Conservation (phyloP, 2,797 vertebrate genomes). For the Leucoraja ocellata region DNA sequence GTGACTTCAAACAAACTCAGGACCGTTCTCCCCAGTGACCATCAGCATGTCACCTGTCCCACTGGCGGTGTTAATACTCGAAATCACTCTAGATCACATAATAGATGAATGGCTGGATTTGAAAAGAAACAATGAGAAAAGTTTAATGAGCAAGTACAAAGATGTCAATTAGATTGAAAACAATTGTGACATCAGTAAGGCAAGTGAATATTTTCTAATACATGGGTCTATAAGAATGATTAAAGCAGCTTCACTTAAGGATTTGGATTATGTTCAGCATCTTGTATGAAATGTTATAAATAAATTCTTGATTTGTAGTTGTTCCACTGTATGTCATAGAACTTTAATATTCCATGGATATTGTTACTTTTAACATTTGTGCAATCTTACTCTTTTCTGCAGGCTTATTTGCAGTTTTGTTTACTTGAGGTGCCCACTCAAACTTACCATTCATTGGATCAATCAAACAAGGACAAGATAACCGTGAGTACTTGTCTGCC, state of each 20-base stretch:
- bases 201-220: neutral
- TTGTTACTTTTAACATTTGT: neutral
- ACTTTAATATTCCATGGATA: neutral
- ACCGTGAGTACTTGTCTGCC: neutral
- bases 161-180: neutral
- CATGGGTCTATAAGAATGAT: neutral
- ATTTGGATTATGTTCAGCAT: neutral
- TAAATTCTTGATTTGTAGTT: neutral
- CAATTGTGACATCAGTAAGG: neutral
- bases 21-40: too few relatives aligned
- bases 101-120: neutral
- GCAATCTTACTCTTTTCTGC: neutral
- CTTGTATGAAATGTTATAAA: neutral
- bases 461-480: neutral
- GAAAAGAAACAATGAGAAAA: neutral
- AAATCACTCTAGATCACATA: neutral
- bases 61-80: too few relatives aligned
- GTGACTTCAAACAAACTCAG: too few relatives aligned
- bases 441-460: neutral
- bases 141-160: neutral
- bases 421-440: neutral
- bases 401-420: neutral
- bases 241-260: neutral
- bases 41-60: too few relatives aligned
- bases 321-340: neutral